Base-by-base conservation (phyloP, 2,113 vertebrate genomes). In the Chrysochloris asiatica region DNA sequence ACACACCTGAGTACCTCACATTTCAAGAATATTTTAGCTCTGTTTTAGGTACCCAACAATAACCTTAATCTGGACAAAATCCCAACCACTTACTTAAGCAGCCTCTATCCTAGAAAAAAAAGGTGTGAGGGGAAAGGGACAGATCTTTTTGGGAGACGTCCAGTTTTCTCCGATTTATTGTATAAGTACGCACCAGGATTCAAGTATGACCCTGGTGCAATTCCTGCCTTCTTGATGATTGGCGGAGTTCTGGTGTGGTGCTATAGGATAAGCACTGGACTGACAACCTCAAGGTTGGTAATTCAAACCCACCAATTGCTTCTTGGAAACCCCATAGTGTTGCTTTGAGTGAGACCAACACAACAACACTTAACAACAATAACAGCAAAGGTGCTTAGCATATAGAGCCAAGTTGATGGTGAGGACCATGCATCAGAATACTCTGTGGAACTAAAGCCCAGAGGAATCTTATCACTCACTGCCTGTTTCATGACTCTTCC, bases 1-100 rank as follows among this genome's bases (percentile, higher is more conserved):
- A 98, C 83, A 99, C 98, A 0, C 97, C 98, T 28, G 99, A 99
- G 93, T 99, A 98, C 87, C 97, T 98, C 73, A 97, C 98, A 50
- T 97, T 99, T 0, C 96, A 98, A 43, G 98, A 99, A 2, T 95
- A 99, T 83, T 97, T 99, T 67, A 97, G 95, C 92, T 96, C 90
- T 92, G 96, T 98, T 73, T 93, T 97, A 86, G 98, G 99, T 99
- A 97, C 96, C 92, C 71, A 38, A 45, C 75, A 21, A 50, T 0
- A 50, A 50, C 8, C 13, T 91, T 56, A 76, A 3, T 54, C 48
- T 77, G 26, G 76, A 59, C 6, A 12, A 47, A 45, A 52, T 47
- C 69, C 21, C 41, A 17, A 28, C 30, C 17, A 47, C 71, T 81
- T 16, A 47, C 71, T 81, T 26, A 22, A 13, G 6, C 26, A 8